Conservation (phyloP, 1,140 invertebrate species). For the Bombus polaris region DNA sequence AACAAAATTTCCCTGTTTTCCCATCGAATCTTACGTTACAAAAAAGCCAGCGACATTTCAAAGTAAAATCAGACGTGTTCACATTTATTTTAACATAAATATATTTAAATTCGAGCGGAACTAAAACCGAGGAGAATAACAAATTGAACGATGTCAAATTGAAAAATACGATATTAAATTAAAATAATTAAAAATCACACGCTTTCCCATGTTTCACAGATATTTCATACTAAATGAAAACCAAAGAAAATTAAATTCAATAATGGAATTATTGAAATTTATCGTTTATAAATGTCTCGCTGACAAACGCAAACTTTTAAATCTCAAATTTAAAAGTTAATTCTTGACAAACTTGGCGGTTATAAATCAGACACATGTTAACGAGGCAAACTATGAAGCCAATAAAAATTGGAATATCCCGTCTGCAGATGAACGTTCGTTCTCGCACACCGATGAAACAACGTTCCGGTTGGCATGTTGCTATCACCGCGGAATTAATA, state of each 20-base stretch:
- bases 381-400: background rate
- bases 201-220: too few species aligned
- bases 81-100: background rate
- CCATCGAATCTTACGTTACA: background rate
- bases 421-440: conserved; percentile 2
- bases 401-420: background rate
- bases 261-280: background rate
- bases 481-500: conserved; percentile 33
- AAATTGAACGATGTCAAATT: too few species aligned
- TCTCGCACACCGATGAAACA: background rate
- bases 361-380: background rate
- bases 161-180: too few species aligned
- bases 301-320: too few species aligned
- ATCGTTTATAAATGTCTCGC: background rate
- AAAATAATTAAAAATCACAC: too few species aligned
- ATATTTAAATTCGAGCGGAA: background rate
- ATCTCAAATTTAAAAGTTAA: too few species aligned
- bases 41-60: background rate
- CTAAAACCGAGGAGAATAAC: too few species aligned
- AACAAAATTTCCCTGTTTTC: background rate
- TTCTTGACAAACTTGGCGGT: background rate
- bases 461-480: background rate
- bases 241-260: background rate
- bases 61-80: background rate
- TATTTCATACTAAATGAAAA: background rate